Evolutionary conservation across 2,888 invertebrate species (phyloP).

Genomic region (Drosophila stalkeri): DNA sequence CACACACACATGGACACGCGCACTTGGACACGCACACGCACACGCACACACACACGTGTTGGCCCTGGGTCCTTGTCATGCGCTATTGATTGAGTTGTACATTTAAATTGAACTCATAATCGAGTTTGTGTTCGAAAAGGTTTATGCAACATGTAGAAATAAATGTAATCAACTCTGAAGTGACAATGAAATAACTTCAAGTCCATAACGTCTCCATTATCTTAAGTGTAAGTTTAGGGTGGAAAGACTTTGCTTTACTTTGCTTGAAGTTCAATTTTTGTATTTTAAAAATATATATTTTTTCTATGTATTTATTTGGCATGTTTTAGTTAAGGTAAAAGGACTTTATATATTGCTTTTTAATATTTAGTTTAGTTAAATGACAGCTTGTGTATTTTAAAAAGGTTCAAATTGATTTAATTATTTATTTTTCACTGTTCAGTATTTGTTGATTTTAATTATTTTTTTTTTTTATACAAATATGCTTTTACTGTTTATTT

Average conservation of each 20-base stretch:
- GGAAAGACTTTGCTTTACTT: background rate
- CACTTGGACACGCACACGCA: conserved; percentile 6
- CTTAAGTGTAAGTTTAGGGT: background rate
- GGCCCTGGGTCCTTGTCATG: conserved; percentile 11
- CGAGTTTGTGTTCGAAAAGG: conserved; percentile 28
- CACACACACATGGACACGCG: background rate
- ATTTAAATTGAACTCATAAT: conserved; percentile 63
- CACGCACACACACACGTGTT: background rate
- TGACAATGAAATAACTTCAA: background rate
- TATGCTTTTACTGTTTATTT: too few species aligned
- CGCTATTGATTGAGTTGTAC: conserved; percentile 68
- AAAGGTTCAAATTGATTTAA: too few species aligned
- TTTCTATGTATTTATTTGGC: background rate
- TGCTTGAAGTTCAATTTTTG: background rate
- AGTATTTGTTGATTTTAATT: too few species aligned
- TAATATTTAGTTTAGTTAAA: background rate
- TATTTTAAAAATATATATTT: background rate
- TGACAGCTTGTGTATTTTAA: too few species aligned
- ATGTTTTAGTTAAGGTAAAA: background rate
- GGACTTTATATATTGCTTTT: background rate
- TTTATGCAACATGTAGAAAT: conserved; percentile 6
- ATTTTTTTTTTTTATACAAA: too few species aligned
- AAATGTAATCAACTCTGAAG: conserved; percentile 7
- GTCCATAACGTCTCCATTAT: background rate
- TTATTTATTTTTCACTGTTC: too few species aligned